Conservation (phyloP, 64 coral and sea anemone genomes). For the Hydrozoanthus tunicans region DNA sequence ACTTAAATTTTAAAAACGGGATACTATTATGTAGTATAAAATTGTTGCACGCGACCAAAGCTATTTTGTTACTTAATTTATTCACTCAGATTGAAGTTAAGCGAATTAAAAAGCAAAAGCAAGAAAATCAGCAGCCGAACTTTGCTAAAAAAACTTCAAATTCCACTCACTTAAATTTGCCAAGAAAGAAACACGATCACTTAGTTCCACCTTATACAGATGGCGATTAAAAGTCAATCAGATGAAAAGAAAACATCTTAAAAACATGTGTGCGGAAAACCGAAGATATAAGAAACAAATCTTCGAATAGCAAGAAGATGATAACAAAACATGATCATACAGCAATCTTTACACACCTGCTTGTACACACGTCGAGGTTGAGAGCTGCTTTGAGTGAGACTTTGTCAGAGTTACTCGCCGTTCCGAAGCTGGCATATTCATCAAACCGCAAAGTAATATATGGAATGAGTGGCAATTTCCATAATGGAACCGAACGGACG, state of each 20-base stretch:
- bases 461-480: conserved; percentile 51
- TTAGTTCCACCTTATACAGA: background rate
- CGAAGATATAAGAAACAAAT: background rate
- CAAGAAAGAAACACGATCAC: background rate
- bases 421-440: conserved; percentile 49
- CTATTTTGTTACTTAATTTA: background rate
- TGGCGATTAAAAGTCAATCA: background rate
- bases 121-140: background rate
- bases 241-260: conserved; percentile 20
- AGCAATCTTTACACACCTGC: conserved; percentile 36
- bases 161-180: background rate
- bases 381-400: background rate
- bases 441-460: conserved; percentile 52
- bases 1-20: background rate
- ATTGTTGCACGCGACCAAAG: background rate
- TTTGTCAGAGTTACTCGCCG: conserved; percentile 36
- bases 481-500: conserved; percentile 33
- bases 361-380: background rate
- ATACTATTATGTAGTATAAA: background rate
- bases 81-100: background rate
- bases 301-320: background rate
- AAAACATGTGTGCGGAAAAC: background rate
- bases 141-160: background rate
- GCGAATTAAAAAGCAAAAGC: background rate
- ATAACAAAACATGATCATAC: conserved; percentile 21